These are phyloP conservation scores for Aurelia sp. DNA, from an alignment of 30 jellyfish, hydroid and myxozoan species.

Conservation along the genomic window DNA sequence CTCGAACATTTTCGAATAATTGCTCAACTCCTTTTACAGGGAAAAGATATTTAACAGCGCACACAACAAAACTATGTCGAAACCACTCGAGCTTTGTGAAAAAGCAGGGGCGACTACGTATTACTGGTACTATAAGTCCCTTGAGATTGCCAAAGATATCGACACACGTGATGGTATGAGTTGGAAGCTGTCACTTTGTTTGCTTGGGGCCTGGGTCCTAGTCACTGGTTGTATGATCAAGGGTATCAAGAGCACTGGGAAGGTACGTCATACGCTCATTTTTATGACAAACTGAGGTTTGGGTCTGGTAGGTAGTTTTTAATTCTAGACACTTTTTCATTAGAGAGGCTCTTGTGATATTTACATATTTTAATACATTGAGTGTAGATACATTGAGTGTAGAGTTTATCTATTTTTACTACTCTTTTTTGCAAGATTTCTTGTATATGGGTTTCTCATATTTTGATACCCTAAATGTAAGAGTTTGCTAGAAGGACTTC, in stretches of 20 bases:
- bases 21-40: slow-evolving; percentile 13
- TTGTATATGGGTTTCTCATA: too few species aligned
- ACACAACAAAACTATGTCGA: slow-evolving; percentile 8
- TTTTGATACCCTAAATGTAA: too few species aligned
- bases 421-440: too few species aligned
- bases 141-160: slow-evolving; percentile 67
- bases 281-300: too few species aligned
- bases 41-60: not conserved
- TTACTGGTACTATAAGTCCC: slow-evolving; percentile 79
- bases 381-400: too few species aligned
- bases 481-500: too few species aligned
- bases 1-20: too few species aligned
- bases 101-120: slow-evolving; percentile 85
- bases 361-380: too few species aligned
- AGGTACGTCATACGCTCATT: slow-evolving; percentile 46
- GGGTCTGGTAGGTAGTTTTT: too few species aligned
- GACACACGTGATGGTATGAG: slow-evolving; percentile 64
- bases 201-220: slow-evolving; percentile 77
- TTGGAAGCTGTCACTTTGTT: slow-evolving; percentile 78
- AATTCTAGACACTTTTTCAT: too few species aligned
- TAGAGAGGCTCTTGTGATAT: too few species aligned
- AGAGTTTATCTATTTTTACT: too few species aligned
- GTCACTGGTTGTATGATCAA: slow-evolving; percentile 78
- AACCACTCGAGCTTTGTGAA: slow-evolving; percentile 49
- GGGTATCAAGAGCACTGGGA: slow-evolving; percentile 88